Base-by-base conservation (phyloP, 2,113 vertebrate species). In the Fregetta grallaria region DNA sequence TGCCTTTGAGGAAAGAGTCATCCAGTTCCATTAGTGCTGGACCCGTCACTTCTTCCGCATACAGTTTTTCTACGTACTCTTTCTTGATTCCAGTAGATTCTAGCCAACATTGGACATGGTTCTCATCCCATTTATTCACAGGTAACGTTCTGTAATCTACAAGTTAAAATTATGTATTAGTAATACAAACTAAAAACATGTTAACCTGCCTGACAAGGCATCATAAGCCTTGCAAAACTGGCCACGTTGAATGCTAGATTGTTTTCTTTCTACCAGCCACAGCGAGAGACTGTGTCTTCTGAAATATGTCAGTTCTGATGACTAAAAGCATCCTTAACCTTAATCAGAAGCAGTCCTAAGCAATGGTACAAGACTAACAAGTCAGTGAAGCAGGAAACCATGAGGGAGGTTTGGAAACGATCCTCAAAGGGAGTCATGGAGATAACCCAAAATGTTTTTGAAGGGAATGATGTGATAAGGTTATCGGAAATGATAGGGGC, bases 41-140 rank as follows among this genome's bases (percentile, higher is more conserved):
- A 36, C 99, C 98, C 76, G 98, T 61, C 63, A 99, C 98, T 97
- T 99, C 98, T 89, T 98, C 98, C 5, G 92, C 97, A 8, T 73
- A 1, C 10, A 99, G 95, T 47, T 97, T 98, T 61, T 98, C 52
- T 78, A 97, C 71, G 14, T 98, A 98, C 1, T 92, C 86, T 45
- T 98, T 95, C 79, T 99, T 98, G 13, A 99, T 86, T 75, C 97
- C 97, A 49, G 94, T 97, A 6, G 97, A 98, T 62, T 76, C 92
- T 29, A 99, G 95, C 98, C 99, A 99, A 4, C 34, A 68, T 65
- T 93, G 98, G 50, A 99, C 98, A 4, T 99, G 74, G 45, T 94
- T 92, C 95, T 98, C 98, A 38, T 81, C 98, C 98, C 98, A 99
- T 50, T 96, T 49, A 34, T 95, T 68, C 75, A 98, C 76, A 63